Evolutionary conservation across 2,797 vertebrate species (phyloP), one percentile per base, ranked within the genome.

Genomic region (Knipowitschia caucasica): DNA sequence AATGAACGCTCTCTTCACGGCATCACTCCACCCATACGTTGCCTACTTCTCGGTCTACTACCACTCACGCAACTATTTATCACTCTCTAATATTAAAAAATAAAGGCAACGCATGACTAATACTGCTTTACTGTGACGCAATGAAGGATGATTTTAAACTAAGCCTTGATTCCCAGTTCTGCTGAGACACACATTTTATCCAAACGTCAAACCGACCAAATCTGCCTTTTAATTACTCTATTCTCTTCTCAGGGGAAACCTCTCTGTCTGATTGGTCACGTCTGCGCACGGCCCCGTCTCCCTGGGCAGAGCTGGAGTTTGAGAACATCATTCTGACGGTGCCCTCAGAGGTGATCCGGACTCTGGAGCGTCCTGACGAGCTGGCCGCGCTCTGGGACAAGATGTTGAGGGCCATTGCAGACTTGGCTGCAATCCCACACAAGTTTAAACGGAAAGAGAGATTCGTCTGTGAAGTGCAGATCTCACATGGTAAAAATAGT

Each of bases 241-340:
- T 43, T 4, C 12, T 21, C 2, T 8, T 23, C 15, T 39, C 53
- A 74, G 71, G 81, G 26, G 73, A 70, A 43, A 85, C 84, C 9
- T 77, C 77, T 11, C 15, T 11, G 23, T 59, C 34, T 2, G 59
- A 82, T 0, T 88, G 86, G 86, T 43, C 46, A 0, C 0, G 36
- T 40, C 63, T 84, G 36, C 73, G 82, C 18, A 68, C 78, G 12
- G 89, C 88, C 38, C 84, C 82, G 0, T 78, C 89, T 7, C 93
- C 94, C 14, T 98, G 94, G 94, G 92, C 93, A 3, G 94, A 98
- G 66, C 54, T 98, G 55, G 94, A 92, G 47, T 89, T 92, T 45
- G 92, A 95, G 31, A 96, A 88, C 72, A 79, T 96, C 69, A 88
- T 94, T 71, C 66, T 96, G 9, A 93, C 92, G 0, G 65, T 95